Evolutionary conservation across 2,797 vertebrate genomes (phyloP).

Genomic region (Chrysocyon brachyurus): DNA sequence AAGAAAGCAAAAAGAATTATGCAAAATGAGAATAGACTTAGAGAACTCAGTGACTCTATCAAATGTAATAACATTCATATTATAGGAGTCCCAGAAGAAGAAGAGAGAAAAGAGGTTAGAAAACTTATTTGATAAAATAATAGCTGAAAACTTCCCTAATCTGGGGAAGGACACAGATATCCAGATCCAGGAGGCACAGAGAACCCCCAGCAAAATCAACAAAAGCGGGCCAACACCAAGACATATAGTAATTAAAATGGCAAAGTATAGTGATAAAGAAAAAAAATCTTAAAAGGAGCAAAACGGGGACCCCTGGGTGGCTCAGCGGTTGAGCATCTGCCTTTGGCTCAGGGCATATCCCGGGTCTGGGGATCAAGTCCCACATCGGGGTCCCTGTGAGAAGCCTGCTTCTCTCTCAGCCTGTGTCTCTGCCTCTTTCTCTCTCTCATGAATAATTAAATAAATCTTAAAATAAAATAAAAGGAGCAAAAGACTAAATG

Average conservation of each 20-base stretch:
- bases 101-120: background rate
- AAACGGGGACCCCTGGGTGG: no score
- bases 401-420: no score
- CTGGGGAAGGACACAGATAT: background rate
- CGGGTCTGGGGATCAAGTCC: no score
- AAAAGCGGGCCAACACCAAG: background rate
- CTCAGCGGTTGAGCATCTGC: no score
- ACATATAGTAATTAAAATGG: background rate
- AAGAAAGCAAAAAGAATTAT: background rate
- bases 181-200: background rate
- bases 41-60: background rate
- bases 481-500: background rate
- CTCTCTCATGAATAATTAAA: background rate
- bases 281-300: background rate
- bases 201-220: background rate
- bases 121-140: background rate
- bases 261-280: background rate
- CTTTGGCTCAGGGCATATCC: no score
- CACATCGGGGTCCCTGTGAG: no score
- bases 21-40: background rate
- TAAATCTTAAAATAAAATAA: background rate
- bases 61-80: background rate
- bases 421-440: no score
- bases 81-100: background rate
- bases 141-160: background rate